Conservation (phyloP, 92 coral and sea anemone species). For the Anthopleura xanthogrammica region DNA sequence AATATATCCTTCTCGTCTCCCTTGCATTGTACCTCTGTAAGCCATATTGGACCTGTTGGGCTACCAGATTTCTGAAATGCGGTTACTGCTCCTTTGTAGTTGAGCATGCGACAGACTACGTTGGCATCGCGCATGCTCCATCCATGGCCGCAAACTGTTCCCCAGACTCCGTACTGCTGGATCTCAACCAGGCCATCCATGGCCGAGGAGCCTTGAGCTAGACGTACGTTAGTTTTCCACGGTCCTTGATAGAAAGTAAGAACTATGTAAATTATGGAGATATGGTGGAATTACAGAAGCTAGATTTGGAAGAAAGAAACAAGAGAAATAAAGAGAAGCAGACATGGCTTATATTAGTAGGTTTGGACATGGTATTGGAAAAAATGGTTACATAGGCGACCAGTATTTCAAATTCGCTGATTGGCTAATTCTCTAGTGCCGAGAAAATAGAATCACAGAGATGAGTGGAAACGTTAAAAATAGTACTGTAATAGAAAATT, state of each 20-base stretch:
- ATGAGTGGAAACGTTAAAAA: too few relatives aligned
- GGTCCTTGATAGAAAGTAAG: neutral
- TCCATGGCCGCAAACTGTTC: conserved; percentile 16
- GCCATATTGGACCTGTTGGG: neutral
- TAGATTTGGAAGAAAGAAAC: too few relatives aligned
- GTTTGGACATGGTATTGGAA: too few relatives aligned
- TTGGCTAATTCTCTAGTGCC: too few relatives aligned
- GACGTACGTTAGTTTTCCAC: neutral
- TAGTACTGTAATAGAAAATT: too few relatives aligned
- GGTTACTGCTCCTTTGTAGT: neutral
- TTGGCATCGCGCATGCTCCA: conserved; percentile 26
- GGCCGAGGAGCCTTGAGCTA: neutral
- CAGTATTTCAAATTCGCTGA: too few relatives aligned
- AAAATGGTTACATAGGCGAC: too few relatives aligned
- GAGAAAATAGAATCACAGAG: too few relatives aligned
- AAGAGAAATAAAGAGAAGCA: too few relatives aligned
- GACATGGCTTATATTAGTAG: too few relatives aligned
- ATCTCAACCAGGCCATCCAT: conserved; percentile 9
- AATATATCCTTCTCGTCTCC: neutral
- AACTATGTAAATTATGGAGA: too few relatives aligned
- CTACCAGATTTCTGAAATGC: neutral
- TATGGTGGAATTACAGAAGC: neutral
- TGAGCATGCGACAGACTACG: conserved; percentile 17
- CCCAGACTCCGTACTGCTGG: conserved; percentile 3
- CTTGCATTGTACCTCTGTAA: neutral